Evolutionary conservation across 2,113 vertebrate genomes (phyloP).

Genomic region (Dicaeum eximium): DNA sequence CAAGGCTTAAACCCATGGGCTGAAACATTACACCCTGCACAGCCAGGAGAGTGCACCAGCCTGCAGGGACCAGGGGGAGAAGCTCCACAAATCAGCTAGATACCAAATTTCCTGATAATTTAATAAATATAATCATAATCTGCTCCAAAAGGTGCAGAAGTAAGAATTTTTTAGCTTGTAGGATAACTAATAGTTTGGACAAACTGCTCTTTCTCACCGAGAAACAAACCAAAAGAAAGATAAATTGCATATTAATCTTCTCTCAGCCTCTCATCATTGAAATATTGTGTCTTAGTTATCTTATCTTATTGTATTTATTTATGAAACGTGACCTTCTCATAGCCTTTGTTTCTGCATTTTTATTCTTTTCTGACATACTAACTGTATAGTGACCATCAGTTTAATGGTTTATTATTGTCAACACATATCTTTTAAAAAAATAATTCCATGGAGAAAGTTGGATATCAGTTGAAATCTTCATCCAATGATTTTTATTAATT

Average conservation of each 20-base stretch:
- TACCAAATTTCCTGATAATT: neutral
- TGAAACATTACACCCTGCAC: neutral
- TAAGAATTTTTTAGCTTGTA: neutral
- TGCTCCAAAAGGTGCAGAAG: neutral
- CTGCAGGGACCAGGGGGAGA: neutral
- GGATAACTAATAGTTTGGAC: neutral
- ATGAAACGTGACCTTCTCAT: neutral
- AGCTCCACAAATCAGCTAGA: neutral
- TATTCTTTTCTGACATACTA: neutral
- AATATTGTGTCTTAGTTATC: neutral
- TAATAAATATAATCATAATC: neutral
- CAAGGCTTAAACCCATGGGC: neutral
- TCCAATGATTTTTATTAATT: neutral
- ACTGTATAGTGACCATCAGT: neutral
- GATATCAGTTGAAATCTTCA: neutral
- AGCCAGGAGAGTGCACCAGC: neutral
- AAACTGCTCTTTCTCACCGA: neutral
- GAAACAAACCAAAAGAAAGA: neutral
- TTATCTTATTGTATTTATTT: neutral
- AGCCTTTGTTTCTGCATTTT: neutral
- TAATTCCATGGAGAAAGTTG: neutral
- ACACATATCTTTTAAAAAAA: rapidly evolving
- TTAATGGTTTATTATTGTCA: neutral
- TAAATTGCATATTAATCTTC: neutral
- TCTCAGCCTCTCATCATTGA: neutral